A percentile compares a stretch with the other conserved stretches of the same genome.
phyloP scores from a whole-genome alignment of 2,113 vertebrate species.

The Trinectes maculatus region DNA sequence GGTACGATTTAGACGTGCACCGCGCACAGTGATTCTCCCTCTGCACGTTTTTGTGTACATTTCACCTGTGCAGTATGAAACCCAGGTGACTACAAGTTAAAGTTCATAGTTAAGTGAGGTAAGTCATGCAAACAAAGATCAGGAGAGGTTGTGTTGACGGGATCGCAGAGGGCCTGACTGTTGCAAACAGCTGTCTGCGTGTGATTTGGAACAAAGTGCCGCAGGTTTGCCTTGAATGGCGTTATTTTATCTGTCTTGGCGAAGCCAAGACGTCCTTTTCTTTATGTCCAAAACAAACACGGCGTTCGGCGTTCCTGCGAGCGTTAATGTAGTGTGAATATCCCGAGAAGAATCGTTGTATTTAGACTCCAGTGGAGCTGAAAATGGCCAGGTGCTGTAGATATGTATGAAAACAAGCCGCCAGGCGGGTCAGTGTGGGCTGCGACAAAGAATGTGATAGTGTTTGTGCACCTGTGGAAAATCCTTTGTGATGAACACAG shows the following conservation, averaged over 20 bases:
- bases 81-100: background rate
- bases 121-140: conserved; percentile 40
- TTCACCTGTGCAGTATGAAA: conserved; percentile 6
- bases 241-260: conserved; percentile 28
- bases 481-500: conserved; percentile 6
- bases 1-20: background rate
- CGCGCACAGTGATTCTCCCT: background rate
- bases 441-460: conserved; percentile 42
- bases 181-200: conserved; percentile 21
- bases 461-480: conserved; percentile 70
- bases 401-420: conserved; percentile 46
- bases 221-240: conserved; percentile 13
- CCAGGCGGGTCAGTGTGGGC: conserved; percentile 34
- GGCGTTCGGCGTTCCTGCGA: conserved; percentile 41
- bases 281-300: conserved; percentile 74
- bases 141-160: conserved; percentile 15
- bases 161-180: conserved; percentile 4
- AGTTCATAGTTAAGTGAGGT: conserved; percentile 9
- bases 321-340: conserved; percentile 69
- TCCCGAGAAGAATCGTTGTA: conserved; percentile 40
- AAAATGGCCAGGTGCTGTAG: conserved; percentile 65
- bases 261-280: conserved; percentile 49
- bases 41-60: background rate
- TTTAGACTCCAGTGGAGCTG: conserved; percentile 67
- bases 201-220: conserved; percentile 35